phyloP scores from a whole-genome alignment of 2,797 vertebrate genomes.

The Megalops cyprinoides region DNA sequence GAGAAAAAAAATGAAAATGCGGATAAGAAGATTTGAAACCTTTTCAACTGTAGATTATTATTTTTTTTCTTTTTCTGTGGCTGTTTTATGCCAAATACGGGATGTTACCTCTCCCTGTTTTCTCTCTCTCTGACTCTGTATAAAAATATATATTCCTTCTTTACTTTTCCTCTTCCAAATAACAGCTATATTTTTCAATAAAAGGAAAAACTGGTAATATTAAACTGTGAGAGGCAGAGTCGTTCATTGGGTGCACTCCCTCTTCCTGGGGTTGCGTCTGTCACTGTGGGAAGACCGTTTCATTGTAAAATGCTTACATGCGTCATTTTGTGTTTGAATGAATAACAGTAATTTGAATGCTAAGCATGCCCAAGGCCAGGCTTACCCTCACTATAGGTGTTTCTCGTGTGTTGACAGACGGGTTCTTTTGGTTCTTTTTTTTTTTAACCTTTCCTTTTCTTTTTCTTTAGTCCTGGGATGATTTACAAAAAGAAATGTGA shows the following conservation, averaged over 20 bases:
- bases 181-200: conserved; percentile 81
- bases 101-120: conserved; percentile 48
- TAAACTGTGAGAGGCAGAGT: not conserved
- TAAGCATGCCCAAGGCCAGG: conserved; percentile 40
- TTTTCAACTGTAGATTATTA: conserved; percentile 56
- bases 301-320: not conserved
- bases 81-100: conserved; percentile 58
- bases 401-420: conserved; percentile 34
- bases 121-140: conserved; percentile 56
- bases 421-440: not conserved
- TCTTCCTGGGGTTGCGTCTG: not conserved
- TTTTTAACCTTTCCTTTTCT: not conserved
- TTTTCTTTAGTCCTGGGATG: not conserved
- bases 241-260: not conserved
- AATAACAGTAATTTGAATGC: conserved; percentile 30
- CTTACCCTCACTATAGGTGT: conserved; percentile 35
- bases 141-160: conserved; percentile 66
- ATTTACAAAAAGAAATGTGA: not conserved
- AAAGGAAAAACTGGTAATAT: conserved; percentile 60
- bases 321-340: conserved; percentile 26
- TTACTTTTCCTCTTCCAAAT: conserved; percentile 66
- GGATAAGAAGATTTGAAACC: conserved; percentile 48
- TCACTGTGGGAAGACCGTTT: not conserved
- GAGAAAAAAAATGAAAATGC: too few species aligned
- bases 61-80: conserved; percentile 43